phyloP scores from a whole-genome alignment of 2,888 invertebrate species.

The Drosophila koepferae region DNA sequence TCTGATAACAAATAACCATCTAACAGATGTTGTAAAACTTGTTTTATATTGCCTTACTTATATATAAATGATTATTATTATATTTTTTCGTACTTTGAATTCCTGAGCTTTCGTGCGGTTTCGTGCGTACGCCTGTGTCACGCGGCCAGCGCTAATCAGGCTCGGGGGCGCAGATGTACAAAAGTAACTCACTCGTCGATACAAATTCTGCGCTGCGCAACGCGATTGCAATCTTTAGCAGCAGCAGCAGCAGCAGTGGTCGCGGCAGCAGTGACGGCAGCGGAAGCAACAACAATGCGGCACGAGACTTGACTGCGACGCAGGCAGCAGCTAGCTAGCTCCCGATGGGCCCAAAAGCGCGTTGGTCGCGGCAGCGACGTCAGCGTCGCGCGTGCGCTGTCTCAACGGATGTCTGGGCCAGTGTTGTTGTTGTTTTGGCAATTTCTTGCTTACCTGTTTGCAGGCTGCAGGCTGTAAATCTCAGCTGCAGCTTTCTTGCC shows the following conservation, averaged over 20 bases:
- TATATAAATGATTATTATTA: background rate
- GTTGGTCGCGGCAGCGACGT: conserved; percentile 44
- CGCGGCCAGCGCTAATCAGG: conserved; percentile 37
- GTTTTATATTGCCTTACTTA: conserved; percentile 7
- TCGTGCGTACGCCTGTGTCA: conserved; percentile 20
- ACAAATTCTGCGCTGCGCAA: conserved; percentile 78
- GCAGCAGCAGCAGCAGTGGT: conserved; percentile 25
- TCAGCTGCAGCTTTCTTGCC: conserved; percentile 70
- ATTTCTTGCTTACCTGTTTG: conserved; percentile 74
- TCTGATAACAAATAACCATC: conserved; percentile 8
- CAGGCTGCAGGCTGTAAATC: conserved; percentile 58
- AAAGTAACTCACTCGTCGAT: conserved; percentile 67
- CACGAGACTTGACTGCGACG: conserved; percentile 65
- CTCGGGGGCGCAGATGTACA: conserved; percentile 64
- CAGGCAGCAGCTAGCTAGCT: conserved; percentile 34
- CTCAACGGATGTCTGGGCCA: conserved; percentile 72
- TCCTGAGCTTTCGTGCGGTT: conserved; percentile 3
- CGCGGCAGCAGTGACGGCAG: conserved; percentile 15
- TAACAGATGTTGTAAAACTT: conserved; percentile 1
- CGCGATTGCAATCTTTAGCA: conserved; percentile 81
- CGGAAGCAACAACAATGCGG: conserved; percentile 47
- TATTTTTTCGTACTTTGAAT: background rate
- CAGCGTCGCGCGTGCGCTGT: conserved; percentile 80
- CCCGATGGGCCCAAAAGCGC: conserved; percentile 48
- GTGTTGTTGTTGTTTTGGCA: conserved; percentile 49